These are phyloP conservation scores for Eonycteris spelaea DNA, from an alignment of 2,113 vertebrate species.

Conservation along the genomic window DNA sequence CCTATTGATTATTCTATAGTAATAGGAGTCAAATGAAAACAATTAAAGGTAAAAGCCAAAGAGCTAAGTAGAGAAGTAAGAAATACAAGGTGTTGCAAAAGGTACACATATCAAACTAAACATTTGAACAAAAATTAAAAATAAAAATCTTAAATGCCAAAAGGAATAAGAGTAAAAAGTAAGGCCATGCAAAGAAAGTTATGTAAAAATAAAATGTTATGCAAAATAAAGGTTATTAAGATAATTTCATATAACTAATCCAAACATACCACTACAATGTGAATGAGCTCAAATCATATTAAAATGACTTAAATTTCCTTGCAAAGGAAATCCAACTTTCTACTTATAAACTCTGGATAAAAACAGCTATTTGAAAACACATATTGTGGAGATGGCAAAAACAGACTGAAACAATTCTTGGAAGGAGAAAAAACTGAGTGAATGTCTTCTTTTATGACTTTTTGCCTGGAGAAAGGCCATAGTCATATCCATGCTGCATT, in stretches of 20 bases:
- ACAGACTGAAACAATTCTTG: neutral
- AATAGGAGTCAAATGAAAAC: neutral
- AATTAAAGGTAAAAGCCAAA: neutral
- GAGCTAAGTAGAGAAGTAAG: neutral
- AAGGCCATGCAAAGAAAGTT: neutral
- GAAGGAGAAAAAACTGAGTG: neutral
- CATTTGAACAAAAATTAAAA: neutral
- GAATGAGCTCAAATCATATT: neutral
- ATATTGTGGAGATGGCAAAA: neutral
- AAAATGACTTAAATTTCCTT: neutral
- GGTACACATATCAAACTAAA: neutral
- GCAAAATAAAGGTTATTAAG: neutral
- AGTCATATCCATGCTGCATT: neutral
- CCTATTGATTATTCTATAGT: neutral
- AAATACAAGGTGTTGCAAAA: neutral
- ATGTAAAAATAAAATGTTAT: neutral
- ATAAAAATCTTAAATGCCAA: neutral
- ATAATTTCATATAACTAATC: neutral
- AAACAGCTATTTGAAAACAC: neutral
- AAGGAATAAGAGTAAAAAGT: neutral
- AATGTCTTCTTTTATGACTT: neutral
- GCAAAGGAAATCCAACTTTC: neutral
- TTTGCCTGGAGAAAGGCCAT: neutral
- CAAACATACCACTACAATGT: neutral
- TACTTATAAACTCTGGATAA: neutral